Conservation (phyloP, 2,888 invertebrate species). For the Perizoma flavofasciatum region DNA sequence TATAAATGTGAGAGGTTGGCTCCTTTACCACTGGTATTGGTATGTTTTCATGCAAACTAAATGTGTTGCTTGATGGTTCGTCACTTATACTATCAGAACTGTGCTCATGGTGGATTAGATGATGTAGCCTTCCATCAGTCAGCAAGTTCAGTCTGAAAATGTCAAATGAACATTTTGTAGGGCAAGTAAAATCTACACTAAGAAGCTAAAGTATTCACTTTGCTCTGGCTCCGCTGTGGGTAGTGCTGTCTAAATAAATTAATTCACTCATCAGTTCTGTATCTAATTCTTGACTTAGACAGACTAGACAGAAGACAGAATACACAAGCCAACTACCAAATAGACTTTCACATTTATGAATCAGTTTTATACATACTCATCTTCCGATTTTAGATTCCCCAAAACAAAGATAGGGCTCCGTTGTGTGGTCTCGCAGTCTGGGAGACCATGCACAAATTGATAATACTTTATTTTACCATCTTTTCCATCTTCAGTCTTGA, state of each 20-base stretch:
- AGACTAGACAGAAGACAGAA: too few species aligned
- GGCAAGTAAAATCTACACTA: too few species aligned
- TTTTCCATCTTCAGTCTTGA: conserved; percentile 86
- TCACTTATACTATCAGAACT: conserved; percentile 73
- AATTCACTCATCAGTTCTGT: too few species aligned
- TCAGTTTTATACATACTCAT: conserved; percentile 71
- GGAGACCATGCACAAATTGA: conserved; percentile 85
- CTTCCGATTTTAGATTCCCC: conserved; percentile 75
- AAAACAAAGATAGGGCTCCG: conserved; percentile 87
- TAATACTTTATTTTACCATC: conserved; percentile 80
- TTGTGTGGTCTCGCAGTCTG: conserved; percentile 88
- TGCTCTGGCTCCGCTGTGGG: too few species aligned
- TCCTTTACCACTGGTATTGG: conserved; percentile 76
- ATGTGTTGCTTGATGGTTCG: conserved; percentile 56
- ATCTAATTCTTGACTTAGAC: too few species aligned
- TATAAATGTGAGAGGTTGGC: conserved; percentile 87
- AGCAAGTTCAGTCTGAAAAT: conserved; percentile 85
- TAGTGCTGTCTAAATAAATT: too few species aligned
- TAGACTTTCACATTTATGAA: background rate
- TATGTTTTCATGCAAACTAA: conserved; percentile 64
- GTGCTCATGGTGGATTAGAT: conserved; percentile 86
- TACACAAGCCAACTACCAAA: too few species aligned
- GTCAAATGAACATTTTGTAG: too few species aligned
- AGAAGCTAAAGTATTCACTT: too few species aligned
- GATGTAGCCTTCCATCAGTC: conserved; percentile 88